Conservation (phyloP, 2,797 vertebrate species). For the Rhabdophis nuchalis region DNA sequence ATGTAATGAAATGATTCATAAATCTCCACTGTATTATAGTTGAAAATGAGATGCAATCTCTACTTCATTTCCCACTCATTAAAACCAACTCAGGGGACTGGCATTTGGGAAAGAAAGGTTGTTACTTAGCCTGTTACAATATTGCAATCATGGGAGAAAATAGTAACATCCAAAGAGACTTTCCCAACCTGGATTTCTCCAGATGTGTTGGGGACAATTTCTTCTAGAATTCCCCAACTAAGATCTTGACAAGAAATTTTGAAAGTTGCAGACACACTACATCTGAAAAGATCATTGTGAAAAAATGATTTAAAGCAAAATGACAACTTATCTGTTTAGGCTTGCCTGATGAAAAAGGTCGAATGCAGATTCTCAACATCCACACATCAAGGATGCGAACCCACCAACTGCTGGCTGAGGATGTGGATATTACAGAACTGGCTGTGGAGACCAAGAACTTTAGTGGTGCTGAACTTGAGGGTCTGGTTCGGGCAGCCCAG, state of each 20-base stretch:
- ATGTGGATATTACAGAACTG: constrained; percentile 85
- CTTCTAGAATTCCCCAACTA: neutral
- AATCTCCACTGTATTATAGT: neutral
- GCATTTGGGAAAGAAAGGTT: neutral
- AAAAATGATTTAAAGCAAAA: neutral
- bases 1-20: neutral
- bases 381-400: constrained; percentile 90
- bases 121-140: neutral
- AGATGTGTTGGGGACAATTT: neutral
- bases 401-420: constrained; percentile 75
- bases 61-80: neutral
- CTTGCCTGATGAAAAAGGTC: constrained; percentile 87
- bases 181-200: neutral
- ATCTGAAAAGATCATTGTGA: neutral
- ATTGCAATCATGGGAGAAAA: neutral
- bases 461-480: constrained; percentile 93
- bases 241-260: neutral
- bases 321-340: constrained; percentile 65
- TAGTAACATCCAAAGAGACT: neutral
- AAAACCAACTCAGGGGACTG: neutral
- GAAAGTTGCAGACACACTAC: neutral
- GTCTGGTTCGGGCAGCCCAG: constrained; percentile 90
- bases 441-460: constrained; percentile 91
- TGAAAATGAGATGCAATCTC: neutral
- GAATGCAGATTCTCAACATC: constrained; percentile 91